Evolutionary conservation across 2,113 vertebrate species (phyloP), one percentile per base, ranked within the genome.

Genomic region (Cyphomyrus discorhynchus): DNA sequence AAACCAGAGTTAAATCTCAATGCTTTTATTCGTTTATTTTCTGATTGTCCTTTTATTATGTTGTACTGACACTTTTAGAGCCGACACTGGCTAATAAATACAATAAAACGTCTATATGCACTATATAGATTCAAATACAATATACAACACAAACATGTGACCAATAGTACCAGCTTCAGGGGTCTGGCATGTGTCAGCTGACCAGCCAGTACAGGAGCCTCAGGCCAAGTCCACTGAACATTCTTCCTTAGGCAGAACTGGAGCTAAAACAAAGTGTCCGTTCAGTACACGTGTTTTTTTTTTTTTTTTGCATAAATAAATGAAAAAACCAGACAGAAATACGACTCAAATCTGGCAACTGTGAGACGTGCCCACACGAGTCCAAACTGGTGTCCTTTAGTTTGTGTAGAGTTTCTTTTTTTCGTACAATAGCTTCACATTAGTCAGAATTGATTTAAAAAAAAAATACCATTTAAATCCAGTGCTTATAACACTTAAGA

Each of bases 381-480:
- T 98, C 97, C 94, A 96, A 96, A 97, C 97, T 95, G 97, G 97
- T 96, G 96, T 97, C 96, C 97, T 97, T 97, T 97, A 97, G 97
- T 98, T 96, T 94, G 95, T 96, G 96, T 94, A 96, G 97, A 96
- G 97, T 97, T 93, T 89, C 85, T 88, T 93, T 91, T 92, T 90
- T 92, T 97, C 94, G 94, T 97, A 98, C 96, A 97, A 99, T 97
- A 97, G 97, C 96, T 99, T 99, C 98, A 99, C 98, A 99, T 99
- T 99, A 97, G 97, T 99, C 98, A 99, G 98, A 98, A 98, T 97
- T 97, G 97, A 98, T 98, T 98, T 21, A 2, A 66, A 62, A 66
- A 66, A 98, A 97, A 99, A 99, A 99, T 98, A 99, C 97, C 97
- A 98, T 99, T 98, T 98, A 98, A 98, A 98, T 99, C 98, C 98